Conservation (phyloP, 2,888 invertebrate species). For the Chorisops tibialis region DNA sequence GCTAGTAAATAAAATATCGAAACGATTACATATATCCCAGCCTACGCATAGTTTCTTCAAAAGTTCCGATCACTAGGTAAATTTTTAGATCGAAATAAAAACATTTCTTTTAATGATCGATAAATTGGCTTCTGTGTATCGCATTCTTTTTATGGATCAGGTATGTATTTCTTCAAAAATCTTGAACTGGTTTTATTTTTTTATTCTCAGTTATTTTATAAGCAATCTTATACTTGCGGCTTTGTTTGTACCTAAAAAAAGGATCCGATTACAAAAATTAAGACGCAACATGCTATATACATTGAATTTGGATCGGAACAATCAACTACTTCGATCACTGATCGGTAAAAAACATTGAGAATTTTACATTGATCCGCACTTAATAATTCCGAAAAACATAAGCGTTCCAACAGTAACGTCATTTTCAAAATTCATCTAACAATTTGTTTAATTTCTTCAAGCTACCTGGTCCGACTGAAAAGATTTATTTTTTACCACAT, state of each 20-base stretch:
- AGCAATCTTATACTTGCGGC: not conserved
- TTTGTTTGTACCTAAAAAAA: not conserved
- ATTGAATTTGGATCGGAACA: too few relatives aligned
- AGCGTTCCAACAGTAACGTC: conserved; percentile 9
- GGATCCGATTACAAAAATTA: conserved; percentile 11
- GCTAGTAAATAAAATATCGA: too few relatives aligned
- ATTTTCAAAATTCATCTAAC: conserved; percentile 1
- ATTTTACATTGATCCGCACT: conserved; percentile 18
- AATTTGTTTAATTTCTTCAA: conserved; percentile 9
- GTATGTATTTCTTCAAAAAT: not conserved
- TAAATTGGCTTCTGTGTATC: conserved; percentile 22
- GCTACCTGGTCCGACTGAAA: conserved; percentile 9
- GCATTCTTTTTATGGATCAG: not conserved
- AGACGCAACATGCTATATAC: not conserved
- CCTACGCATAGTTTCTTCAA: conserved; percentile 1
- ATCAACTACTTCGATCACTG: not conserved
- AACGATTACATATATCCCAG: not conserved
- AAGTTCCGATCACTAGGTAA: not conserved
- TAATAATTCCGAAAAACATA: not conserved
- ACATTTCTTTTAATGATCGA: conserved; percentile 17
- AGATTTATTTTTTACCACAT: too few relatives aligned
- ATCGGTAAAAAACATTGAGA: not conserved
- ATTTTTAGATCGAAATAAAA: conserved; percentile 5
- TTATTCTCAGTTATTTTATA: too few relatives aligned
- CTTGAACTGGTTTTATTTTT: not conserved